phyloP scores from a whole-genome alignment of 2,113 vertebrate genomes.

The Tautogolabrus adspersus region DNA sequence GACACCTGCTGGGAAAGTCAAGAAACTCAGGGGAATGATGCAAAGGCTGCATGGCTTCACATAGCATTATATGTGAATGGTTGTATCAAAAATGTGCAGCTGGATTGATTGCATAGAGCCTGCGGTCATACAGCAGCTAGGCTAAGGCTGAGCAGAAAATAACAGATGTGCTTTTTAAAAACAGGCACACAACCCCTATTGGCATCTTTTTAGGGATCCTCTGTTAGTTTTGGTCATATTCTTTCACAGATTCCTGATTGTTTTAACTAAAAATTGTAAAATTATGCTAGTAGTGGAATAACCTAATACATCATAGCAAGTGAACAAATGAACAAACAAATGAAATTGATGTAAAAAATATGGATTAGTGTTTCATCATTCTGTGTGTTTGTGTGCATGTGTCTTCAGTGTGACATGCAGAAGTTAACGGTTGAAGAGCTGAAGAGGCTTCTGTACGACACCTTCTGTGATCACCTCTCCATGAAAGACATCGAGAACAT shows the following conservation, averaged over 20 bases:
- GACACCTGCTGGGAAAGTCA: conserved; percentile 39
- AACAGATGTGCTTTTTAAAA: conserved; percentile 7
- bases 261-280: background rate
- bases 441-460: conserved; percentile 96
- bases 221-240: background rate
- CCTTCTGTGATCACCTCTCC: conserved; percentile 98
- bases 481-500: conserved; percentile 99
- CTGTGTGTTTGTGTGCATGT: conserved; percentile 25
- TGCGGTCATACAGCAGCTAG: conserved; percentile 15
- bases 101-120: conserved; percentile 47
- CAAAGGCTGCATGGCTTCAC: conserved; percentile 29
- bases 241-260: background rate
- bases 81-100: conserved; percentile 29
- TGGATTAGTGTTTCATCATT: too few relatives aligned
- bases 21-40: conserved; percentile 21
- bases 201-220: background rate
- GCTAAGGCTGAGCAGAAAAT: conserved; percentile 27
- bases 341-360: too few relatives aligned
- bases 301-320: too few relatives aligned
- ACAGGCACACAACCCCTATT: background rate
- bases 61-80: conserved; percentile 30
- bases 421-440: conserved; percentile 97
- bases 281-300: too few relatives aligned
- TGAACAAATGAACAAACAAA: too few relatives aligned
- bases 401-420: conserved; percentile 95